These are phyloP conservation scores for Carposina sasakii DNA, from an alignment of 1,140 invertebrate genomes.

Conservation along the genomic window DNA sequence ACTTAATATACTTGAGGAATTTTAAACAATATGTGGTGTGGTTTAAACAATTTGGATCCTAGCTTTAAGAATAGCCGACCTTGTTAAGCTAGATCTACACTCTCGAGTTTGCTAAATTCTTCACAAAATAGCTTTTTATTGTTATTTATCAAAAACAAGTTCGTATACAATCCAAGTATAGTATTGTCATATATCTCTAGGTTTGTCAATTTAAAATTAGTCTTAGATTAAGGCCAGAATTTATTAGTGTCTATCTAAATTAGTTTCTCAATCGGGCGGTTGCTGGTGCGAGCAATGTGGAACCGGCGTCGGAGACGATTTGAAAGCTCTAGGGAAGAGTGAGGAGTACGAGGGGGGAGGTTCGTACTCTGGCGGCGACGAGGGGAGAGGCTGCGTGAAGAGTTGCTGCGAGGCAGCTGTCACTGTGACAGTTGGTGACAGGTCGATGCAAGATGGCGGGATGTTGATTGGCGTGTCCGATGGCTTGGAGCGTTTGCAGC, in stretches of 20 bases:
- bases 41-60: too few relatives aligned
- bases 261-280: constrained; percentile 39
- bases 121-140: too few relatives aligned
- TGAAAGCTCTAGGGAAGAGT: constrained; percentile 59
- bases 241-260: constrained; percentile 12
- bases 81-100: too few relatives aligned
- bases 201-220: too few relatives aligned
- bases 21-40: too few relatives aligned
- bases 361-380: constrained; percentile 55
- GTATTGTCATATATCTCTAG: too few relatives aligned
- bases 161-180: too few relatives aligned
- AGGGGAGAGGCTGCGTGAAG: constrained; percentile 34
- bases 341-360: constrained; percentile 61
- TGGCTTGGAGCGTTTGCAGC: constrained; percentile 60
- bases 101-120: too few relatives aligned
- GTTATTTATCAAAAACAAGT: too few relatives aligned
- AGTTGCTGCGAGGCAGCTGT: constrained; percentile 51
- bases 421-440: constrained; percentile 54
- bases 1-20: too few relatives aligned
- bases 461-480: constrained; percentile 59
- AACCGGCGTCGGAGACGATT: constrained; percentile 51
- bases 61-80: too few relatives aligned
- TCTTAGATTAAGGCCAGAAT: constrained; percentile 23
- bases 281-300: constrained; percentile 61
- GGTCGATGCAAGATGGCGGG: constrained; percentile 53